Evolutionary conservation across 2,888 invertebrate genomes (phyloP), one percentile per base, ranked within the genome.

Genomic region (Apodemia zela): DNA sequence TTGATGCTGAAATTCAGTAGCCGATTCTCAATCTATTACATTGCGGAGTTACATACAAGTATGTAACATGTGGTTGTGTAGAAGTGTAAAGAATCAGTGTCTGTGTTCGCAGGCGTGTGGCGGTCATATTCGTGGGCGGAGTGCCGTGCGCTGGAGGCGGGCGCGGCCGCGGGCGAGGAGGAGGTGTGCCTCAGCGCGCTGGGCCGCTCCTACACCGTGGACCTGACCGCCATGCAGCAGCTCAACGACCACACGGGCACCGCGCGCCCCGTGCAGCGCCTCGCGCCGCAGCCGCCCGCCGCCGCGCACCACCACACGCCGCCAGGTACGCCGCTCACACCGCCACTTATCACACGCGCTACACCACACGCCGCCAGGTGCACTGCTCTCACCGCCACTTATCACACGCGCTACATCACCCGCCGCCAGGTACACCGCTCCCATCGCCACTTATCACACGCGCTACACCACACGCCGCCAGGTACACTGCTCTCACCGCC

Each of bases 201-300:
- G 80, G 98, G 98, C 62, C 94, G 98, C 74, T 98, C 98, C 3
- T 99, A 98, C 89, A 98, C 98, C 0, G 96, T 99, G 71, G 99
- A 99, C 92, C 97, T 99, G 79, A 96, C 97, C 80, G 96, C 98
- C 73, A 98, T 99, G 98, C 98, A 98, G 86, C 98, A 99, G 93
- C 97, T 99, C 71, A 99, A 99, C 85, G 99, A 99, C 92, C 98
- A 98, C 85, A 98, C 98, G 0, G 99, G 99, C 67, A 98, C 98
- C 35, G 96, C 98, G 45, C 93, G 98, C 59, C 96, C 97, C 51
- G 97, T 99, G 69, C 98, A 98, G 84, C 94, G 98, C 57, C 94
- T 96, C 29, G 94, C 95, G 71, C 94, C 93, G 63, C 81, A 82
- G 60, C 79, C 60, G 61, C 76, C 58, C 74, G 70, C 63, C 68